Base-by-base conservation (phyloP, 2,888 invertebrate genomes). In the Oxytorus armatus region DNA sequence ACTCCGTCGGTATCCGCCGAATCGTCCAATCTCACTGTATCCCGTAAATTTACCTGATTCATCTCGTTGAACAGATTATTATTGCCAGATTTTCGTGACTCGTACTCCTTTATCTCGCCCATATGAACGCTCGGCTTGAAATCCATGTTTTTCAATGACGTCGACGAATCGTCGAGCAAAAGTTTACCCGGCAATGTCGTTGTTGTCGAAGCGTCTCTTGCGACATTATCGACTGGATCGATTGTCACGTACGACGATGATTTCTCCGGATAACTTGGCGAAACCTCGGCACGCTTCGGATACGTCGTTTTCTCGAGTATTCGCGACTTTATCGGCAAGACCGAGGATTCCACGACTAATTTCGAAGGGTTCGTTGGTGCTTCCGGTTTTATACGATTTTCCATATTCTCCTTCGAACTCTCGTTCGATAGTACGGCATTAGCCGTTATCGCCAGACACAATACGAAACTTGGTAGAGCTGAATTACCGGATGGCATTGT, bases 81-180 rank as follows among this genome's bases (percentile, higher is more conserved):
- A 7, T n/a, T 5, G 7, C 47, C 53, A 3, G 78, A 77, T 75
- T 74, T 81, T 11, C 79, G 63, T 0, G 74, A 39, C n/a, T 77
- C 77, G 36, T 70, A 53, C 7, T 75, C 77, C 18, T 68, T 3
- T 47, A 81, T 66, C 10, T 86, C 79, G 0, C 90, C 89, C 0
- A 90, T 83, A 55, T 89, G 89, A 5, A 84, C 55, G 74, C 90
- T 90, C 7, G 90, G 90, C 21, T 80, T 82, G 68, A 88, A 88
- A 3, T 66, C 80, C 25, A 42, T 44, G 1, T n/a, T 18, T 51
- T 73, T 73, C 36, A 33, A 18, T 0, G 66, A 59, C 10, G 59
- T 11, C 1, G 75, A 8, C 7, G 47, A 61, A 61, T 21, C 39
- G 11, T 16, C 8, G 11, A 61, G n/a, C 16, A 39, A 33, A 1